Base-by-base conservation (phyloP, 35 echinoderm and acorn worm species). In the Ptychodera flava region DNA sequence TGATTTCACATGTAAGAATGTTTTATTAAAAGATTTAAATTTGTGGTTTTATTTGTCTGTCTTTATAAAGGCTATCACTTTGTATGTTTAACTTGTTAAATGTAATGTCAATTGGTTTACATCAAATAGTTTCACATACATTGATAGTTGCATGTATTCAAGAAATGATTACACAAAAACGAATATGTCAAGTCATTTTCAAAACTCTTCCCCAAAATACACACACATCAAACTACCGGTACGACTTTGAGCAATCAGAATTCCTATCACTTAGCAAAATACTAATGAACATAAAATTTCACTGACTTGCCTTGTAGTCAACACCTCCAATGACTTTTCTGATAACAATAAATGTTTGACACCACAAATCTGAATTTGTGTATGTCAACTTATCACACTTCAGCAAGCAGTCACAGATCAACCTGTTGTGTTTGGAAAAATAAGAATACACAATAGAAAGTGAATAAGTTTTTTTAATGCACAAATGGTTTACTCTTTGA, bases 261-360 rank as follows among this genome's bases (percentile, higher is more conserved):
- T n/a, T n/a, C n/a, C n/a, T n/a, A n/a, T n/a, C n/a, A n/a, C n/a
- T n/a, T n/a, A n/a, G n/a, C n/a, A n/a, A n/a, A n/a, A n/a, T n/a
- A n/a, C n/a, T n/a, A n/a, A n/a, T n/a, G n/a, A n/a, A n/a, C n/a
- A n/a, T n/a, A n/a, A n/a, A n/a, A n/a, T n/a, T n/a, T n/a, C n/a
- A n/a, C n/a, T n/a, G n/a, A 53, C 38, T 87, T 84, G 94, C 96
- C 90, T 99, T 99, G 89, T 99, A 97, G 75, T 99, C 96, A 36
- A 94, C 88, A 34, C 80, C 92, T 1, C 82, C 38, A 33, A 99
- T 99, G 35, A 94, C 91, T 36, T 81, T 88, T 38, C 93, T 85
- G 28, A 99, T 90, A 22, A 94, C n/a, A 1, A 92, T 79, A 33
- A 94, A 94, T 53, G 92, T 90, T 35, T 83, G 88, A 75, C 78